Base-by-base conservation (phyloP, 2,797 vertebrate genomes). In the Pangasius djambal region DNA sequence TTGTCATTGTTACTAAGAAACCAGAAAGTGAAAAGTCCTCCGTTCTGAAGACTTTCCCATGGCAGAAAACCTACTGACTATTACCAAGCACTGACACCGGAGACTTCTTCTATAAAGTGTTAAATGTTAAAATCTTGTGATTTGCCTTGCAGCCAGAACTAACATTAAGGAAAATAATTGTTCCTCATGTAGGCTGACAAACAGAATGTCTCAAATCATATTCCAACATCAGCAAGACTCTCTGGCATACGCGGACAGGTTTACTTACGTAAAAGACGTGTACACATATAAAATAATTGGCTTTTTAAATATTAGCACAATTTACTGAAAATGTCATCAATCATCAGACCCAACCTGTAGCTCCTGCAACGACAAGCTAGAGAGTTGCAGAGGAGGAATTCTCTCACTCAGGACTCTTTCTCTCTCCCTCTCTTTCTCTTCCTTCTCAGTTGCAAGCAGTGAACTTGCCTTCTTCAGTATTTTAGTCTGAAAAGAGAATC, bases 361-460 rank as follows among this genome's bases (percentile, higher is more conserved):
- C 74, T 96, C 94, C 89, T 95, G 94, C 15, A 93, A 1, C 20
- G 95, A 95, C 86, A 95, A 88, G 52, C 93, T 93, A 63, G 93
- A 94, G 86, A 94, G 90, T 88, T 95, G 89, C 52, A 96, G 92
- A 13, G 93, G 93, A 82, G 95, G 94, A 5, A 95, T 83, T 88
- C 93, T 94, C 85, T 95, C 94, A 1, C 67, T 85, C 77, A 96
- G 74, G 83, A 90, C 90, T 16, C 67, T 72, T 70, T 94, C 92
- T 92, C 93, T 94, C 81, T 95, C 94, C 9, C 82, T 87, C 74
- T 92, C 92, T 83, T 94, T 94, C 6, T 95, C 94, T 75, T 92
- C 94, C 28, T 91, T 95, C 88, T 96, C 95, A 85, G 89, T 94
- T 88, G 94, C 94, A 31, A 94, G 34, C 92, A 96, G 92, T 85